A percentile compares a stretch with the other conserved stretches of the same genome.
Evolutionary conservation across 2,113 vertebrate genomes (phyloP).

Genomic region (Eretmochelys imbricata): DNA sequence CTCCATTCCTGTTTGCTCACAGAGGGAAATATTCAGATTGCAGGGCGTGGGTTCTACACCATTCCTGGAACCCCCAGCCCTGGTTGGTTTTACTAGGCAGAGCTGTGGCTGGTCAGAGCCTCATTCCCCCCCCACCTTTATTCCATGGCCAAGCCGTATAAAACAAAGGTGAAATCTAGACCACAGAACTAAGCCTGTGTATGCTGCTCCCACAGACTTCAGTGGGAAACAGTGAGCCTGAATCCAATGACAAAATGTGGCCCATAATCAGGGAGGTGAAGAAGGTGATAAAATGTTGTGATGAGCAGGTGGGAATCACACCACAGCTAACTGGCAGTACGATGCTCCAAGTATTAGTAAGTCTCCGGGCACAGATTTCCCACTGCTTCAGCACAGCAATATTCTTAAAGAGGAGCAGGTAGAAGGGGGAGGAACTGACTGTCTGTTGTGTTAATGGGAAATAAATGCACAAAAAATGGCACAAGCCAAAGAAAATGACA

Average conservation of each 20-base stretch:
- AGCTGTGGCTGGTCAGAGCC: neutral
- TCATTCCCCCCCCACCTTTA: neutral
- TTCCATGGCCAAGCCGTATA: neutral
- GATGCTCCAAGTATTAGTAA: accelerated
- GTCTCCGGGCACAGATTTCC: neutral
- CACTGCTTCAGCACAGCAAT: neutral
- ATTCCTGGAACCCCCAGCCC: neutral
- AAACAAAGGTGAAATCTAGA: neutral
- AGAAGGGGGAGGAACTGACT: neutral
- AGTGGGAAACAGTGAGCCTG: neutral
- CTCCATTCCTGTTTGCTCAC: neutral
- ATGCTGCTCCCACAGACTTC: neutral
- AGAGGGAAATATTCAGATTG: neutral
- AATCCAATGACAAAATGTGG: neutral
- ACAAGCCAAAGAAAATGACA: neutral
- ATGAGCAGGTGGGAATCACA: neutral
- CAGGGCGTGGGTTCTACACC: neutral
- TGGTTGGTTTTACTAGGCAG: neutral
- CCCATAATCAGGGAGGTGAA: neutral
- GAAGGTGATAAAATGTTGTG: neutral
- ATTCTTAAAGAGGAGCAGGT: accelerated
- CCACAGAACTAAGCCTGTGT: neutral
- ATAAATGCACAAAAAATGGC: neutral
- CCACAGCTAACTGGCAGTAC: accelerated
- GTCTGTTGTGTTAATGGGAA: neutral